Percentiles rank a stretch among this genome's conserved stretches.
These are phyloP conservation scores for Lasioglossum marginatum DNA, from an alignment of 2,888 invertebrate species.

Conservation along the genomic window DNA sequence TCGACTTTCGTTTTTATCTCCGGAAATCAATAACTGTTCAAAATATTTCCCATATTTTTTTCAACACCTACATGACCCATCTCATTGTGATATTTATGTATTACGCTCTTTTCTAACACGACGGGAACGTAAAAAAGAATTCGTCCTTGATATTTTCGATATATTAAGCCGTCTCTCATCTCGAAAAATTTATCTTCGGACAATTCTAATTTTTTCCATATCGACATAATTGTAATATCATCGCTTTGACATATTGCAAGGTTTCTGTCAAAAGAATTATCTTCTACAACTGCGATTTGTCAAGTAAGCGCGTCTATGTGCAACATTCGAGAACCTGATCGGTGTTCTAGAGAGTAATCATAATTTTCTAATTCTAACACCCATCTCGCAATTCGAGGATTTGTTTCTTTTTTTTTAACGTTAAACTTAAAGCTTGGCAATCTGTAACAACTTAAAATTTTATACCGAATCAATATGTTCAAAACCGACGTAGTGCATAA, in stretches of 20 bases:
- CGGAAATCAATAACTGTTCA: slow-evolving; percentile 34
- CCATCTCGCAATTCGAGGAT: no score
- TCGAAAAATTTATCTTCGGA: slow-evolving; percentile 9
- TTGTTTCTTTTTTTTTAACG: no score
- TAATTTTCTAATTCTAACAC: no score
- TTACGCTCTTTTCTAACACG: background rate
- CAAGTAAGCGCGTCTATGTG: slow-evolving; percentile 27
- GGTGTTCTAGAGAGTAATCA: background rate
- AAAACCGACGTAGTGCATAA: no score
- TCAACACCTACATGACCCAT: slow-evolving; percentile 20
- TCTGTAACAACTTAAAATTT: no score
- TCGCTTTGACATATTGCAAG: slow-evolving; percentile 27
- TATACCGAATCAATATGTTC: no score
- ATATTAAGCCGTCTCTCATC: slow-evolving; percentile 23
- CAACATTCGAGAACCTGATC: slow-evolving; percentile 14
- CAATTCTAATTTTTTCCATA: background rate
- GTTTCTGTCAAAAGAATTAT: slow-evolving; percentile 37
- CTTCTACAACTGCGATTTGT: slow-evolving; percentile 14
- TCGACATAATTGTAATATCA: background rate
- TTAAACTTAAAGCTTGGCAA: no score
- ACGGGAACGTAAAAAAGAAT: slow-evolving; percentile 23
- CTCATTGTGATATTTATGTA: slow-evolving; percentile 13
- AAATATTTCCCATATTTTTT: slow-evolving; percentile 19
- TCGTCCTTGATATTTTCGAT: background rate
- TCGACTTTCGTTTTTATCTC: slow-evolving; percentile 15